Percentiles rank a stretch among this genome's conserved stretches.
phyloP scores from a whole-genome alignment of 1,140 invertebrate genomes.

The Heterodera carotae region DNA sequence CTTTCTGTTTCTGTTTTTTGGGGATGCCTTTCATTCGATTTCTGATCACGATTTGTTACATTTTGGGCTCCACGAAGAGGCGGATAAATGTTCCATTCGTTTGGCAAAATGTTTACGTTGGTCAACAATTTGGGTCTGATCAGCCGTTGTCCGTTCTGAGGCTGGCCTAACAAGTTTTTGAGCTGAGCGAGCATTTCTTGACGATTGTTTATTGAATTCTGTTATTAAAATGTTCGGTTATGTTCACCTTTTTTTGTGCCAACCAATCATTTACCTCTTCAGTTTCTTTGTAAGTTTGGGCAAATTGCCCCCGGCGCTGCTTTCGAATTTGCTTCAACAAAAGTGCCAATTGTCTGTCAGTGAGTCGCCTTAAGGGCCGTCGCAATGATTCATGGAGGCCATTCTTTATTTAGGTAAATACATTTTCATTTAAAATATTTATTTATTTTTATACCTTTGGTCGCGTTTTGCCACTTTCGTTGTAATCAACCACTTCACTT shows the following conservation, averaged over 20 bases:
- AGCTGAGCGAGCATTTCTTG: constrained; percentile 21
- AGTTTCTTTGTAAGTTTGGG: background rate
- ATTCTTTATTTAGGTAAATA: background rate
- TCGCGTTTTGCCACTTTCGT: background rate
- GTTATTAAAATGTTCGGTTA: constrained; percentile 5
- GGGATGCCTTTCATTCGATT: background rate
- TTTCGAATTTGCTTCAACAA: constrained; percentile 23
- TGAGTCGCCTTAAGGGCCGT: constrained; percentile 17
- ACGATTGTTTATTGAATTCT: background rate
- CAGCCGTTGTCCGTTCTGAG: constrained; percentile 3
- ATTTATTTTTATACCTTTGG: background rate
- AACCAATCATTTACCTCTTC: constrained; percentile 9
- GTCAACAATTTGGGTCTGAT: constrained; percentile 31
- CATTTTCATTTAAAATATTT: no score
- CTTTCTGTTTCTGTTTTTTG: background rate
- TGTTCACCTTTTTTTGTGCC: background rate
- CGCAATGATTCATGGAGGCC: constrained; percentile 29
- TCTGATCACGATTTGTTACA: background rate
- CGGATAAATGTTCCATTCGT: constrained; percentile 31
- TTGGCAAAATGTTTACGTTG: constrained; percentile 33
- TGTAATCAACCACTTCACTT: background rate
- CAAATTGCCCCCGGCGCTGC: constrained; percentile 16
- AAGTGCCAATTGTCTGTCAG: constrained; percentile 21
- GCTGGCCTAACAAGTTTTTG: constrained; percentile 9
- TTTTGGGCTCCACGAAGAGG: background rate